Base-by-base conservation (phyloP, 2,797 vertebrate species). In the Alosa sapidissima region DNA sequence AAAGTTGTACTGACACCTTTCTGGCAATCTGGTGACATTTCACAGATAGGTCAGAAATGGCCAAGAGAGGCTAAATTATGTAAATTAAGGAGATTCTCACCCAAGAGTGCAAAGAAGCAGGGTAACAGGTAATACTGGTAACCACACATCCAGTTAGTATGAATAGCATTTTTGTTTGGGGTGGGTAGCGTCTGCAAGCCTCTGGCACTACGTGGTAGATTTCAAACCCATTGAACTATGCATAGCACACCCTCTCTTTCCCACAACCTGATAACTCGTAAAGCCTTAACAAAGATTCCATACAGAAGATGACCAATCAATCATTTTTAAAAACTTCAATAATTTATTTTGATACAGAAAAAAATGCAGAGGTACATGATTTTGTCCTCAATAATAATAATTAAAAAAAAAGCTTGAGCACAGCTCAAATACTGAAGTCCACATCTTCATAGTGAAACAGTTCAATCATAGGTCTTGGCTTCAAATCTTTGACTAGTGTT, bases 311-410 rank as follows among this genome's bases (percentile, higher is more conserved):
- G 21, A 45, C 3, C 1, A 82, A 5, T 54, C n/a, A 58, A 24
- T 24, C 11, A 36, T 81, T 52, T 85, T 60, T 58, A 89, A 91
- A 87, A 81, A 85, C 88, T 78, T 92, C 89, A 93, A 93, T 92
- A 93, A 92, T 93, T 94, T 93, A 94, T 78, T 93, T 93, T 89
- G 89, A 87, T 88, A 87, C 87, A 91, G 88, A 88, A 92, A 91
- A 88, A 92, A 88, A 87, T 60, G 86, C 89, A 85, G 84, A 89
- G 88, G 21, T 89, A 91, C 88, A 90, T 21, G 45, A 36, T 83
- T 85, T 89, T 84, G 41, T 85, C n/a, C 72, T 87, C 84, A 81
- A 7, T 19, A 19, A 16, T 3, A 54, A 54, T 5, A 55, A 13
- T 58, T 87, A 89, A 49, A 47, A 55, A 60, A 62, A 19, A 58